These are phyloP conservation scores for Penaeus indicus DNA, from an alignment of 1,140 invertebrate species.

Conservation along the genomic window DNA sequence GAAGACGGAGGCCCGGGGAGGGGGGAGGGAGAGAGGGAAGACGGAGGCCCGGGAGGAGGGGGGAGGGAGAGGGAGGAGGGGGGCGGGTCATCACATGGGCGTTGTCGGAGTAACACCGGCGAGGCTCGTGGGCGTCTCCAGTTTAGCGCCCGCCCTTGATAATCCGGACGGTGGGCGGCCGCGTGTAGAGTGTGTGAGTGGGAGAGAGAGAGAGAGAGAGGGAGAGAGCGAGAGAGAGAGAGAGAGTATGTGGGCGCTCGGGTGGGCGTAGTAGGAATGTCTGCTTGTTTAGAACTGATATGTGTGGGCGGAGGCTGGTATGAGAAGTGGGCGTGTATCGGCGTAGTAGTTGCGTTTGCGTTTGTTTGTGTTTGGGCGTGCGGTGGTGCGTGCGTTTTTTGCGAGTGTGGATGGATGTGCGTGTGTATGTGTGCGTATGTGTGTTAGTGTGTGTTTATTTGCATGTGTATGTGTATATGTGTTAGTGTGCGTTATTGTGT, in stretches of 20 bases:
- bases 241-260: slow-evolving; percentile 30
- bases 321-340: too few relatives aligned
- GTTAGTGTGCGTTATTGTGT: too few relatives aligned
- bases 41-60: background rate
- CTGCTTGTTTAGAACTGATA: too few relatives aligned
- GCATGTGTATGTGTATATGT: too few relatives aligned
- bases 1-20: background rate
- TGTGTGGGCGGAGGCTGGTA: too few relatives aligned
- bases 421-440: too few relatives aligned
- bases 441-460: too few relatives aligned
- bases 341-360: too few relatives aligned
- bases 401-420: too few relatives aligned
- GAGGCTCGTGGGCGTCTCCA: slow-evolving; percentile 51
- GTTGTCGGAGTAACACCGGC: slow-evolving; percentile 54
- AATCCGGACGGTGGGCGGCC: slow-evolving; percentile 54
- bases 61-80: background rate
- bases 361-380: too few relatives aligned
- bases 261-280: too few relatives aligned
- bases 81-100: slow-evolving; percentile 45
- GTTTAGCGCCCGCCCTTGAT: slow-evolving; percentile 56
- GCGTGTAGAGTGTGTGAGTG: background rate
- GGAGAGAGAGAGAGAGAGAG: background rate
- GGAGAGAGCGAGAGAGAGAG: slow-evolving; percentile 28
- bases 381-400: too few relatives aligned
- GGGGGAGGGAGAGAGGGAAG: background rate